Evolutionary conservation across 2,888 invertebrate genomes (phyloP).

Genomic region (Oxytorus armatus): DNA sequence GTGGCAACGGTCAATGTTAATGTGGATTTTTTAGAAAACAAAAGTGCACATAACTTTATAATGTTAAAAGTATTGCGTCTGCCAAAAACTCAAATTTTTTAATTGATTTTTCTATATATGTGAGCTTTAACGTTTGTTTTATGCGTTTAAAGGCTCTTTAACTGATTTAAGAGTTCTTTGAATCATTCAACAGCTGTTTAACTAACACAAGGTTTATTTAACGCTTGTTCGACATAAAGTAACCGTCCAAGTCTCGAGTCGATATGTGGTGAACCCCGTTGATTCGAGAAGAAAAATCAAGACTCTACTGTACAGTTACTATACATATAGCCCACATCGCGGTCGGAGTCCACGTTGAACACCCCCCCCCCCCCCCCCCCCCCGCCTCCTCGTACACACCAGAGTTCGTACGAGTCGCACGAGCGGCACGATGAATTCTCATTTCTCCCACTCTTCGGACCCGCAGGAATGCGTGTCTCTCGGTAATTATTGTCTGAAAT

Average conservation of each 20-base stretch:
- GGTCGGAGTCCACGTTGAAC: slow-evolving; percentile 59
- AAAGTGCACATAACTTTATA: too few relatives aligned
- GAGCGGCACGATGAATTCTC: slow-evolving; percentile 66
- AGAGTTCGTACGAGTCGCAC: slow-evolving; percentile 45
- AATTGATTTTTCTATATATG: neutral
- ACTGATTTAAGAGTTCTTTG: too few relatives aligned
- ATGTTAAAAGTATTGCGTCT: too few relatives aligned
- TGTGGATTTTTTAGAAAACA: too few relatives aligned
- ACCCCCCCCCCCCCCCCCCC: slow-evolving; percentile 2
- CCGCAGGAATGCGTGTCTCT: slow-evolving; percentile 64
- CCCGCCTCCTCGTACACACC: slow-evolving; percentile 26
- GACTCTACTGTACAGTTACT: slow-evolving; percentile 30
- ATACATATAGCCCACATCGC: slow-evolving; percentile 36
- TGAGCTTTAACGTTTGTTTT: neutral
- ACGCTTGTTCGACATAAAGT: too few relatives aligned
- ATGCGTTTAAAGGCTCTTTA: too few relatives aligned
- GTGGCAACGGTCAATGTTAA: too few relatives aligned
- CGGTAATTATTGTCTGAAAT: slow-evolving; percentile 67
- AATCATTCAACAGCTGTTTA: too few relatives aligned
- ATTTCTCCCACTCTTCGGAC: slow-evolving; percentile 43
- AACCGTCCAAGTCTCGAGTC: too few relatives aligned
- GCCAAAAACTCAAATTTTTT: too few relatives aligned
- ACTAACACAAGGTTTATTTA: too few relatives aligned
- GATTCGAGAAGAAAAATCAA: neutral
- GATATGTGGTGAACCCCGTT: neutral